Conservation (phyloP, 2,113 vertebrate species). For the Corythornis cristatus region DNA sequence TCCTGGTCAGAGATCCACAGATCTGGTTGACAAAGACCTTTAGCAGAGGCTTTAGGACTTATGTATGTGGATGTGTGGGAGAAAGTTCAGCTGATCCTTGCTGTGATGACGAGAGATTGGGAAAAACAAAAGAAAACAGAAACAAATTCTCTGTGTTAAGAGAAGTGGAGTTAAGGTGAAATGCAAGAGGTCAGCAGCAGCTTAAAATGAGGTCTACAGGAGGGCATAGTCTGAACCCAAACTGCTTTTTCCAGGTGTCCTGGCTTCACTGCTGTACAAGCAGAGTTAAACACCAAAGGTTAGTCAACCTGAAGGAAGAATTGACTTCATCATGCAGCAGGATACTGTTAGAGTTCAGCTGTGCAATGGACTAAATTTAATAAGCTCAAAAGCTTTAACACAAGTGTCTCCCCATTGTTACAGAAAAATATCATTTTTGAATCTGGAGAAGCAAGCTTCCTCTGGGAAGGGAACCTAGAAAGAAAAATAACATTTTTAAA, state of each 20-base stretch:
- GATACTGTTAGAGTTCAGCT: background rate
- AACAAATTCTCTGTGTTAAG: background rate
- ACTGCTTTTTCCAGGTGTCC: background rate
- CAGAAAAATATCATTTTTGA: background rate
- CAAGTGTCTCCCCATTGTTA: background rate
- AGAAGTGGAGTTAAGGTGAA: background rate
- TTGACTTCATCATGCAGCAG: background rate
- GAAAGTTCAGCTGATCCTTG: background rate
- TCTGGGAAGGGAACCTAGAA: background rate
- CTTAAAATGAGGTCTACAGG: background rate
- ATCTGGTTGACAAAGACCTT: background rate
- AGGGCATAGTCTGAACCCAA: background rate
- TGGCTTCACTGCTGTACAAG: background rate
- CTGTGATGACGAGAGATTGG: background rate
- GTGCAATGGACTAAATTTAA: background rate
- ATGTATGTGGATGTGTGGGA: background rate
- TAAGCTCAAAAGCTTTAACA: background rate
- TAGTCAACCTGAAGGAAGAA: background rate
- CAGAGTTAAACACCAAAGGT: background rate
- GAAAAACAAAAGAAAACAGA: background rate
- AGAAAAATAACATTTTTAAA: background rate
- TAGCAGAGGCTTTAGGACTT: background rate
- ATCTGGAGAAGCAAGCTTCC: background rate
- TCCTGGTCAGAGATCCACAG: background rate
- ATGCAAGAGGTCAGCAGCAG: background rate